phyloP scores from a whole-genome alignment of 2,113 vertebrate genomes.

The Grus americana region DNA sequence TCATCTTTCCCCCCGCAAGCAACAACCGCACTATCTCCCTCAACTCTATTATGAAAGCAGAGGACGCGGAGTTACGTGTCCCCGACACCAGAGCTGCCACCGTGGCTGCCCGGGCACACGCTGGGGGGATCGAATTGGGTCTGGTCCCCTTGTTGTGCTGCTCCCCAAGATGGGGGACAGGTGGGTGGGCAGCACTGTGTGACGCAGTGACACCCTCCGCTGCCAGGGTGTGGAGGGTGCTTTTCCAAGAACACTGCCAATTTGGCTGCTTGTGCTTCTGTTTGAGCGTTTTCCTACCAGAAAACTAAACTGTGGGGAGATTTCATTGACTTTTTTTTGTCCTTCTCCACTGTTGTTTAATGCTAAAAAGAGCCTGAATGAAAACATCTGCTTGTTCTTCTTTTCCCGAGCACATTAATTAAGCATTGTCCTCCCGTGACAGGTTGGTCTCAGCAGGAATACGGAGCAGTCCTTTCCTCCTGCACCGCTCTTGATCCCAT shows the following conservation, averaged over 20 bases:
- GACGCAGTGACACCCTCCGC: neutral
- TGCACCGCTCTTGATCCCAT: accelerated
- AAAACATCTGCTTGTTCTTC: neutral
- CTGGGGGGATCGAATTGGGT: accelerated
- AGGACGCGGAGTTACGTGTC: accelerated
- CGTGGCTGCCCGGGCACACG: accelerated
- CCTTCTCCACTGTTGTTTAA: neutral
- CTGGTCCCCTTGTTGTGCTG: neutral
- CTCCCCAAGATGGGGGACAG: neutral
- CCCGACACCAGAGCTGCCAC: neutral
- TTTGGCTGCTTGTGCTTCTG: neutral
- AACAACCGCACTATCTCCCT: neutral
- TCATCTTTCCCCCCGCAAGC: conserved; percentile 29
- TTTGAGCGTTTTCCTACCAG: neutral
- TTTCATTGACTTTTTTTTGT: neutral
- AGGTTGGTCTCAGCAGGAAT: neutral
- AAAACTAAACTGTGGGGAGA: neutral
- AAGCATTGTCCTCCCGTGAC: neutral
- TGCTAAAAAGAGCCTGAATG: neutral
- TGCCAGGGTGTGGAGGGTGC: neutral
- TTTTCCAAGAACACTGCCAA: accelerated
- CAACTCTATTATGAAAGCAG: neutral
- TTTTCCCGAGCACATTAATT: neutral
- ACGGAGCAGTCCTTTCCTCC: neutral
- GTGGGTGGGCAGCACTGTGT: neutral